These are phyloP conservation scores for Hydrotaea cyrtoneurina DNA, from an alignment of 2,888 invertebrate species.

Conservation along the genomic window DNA sequence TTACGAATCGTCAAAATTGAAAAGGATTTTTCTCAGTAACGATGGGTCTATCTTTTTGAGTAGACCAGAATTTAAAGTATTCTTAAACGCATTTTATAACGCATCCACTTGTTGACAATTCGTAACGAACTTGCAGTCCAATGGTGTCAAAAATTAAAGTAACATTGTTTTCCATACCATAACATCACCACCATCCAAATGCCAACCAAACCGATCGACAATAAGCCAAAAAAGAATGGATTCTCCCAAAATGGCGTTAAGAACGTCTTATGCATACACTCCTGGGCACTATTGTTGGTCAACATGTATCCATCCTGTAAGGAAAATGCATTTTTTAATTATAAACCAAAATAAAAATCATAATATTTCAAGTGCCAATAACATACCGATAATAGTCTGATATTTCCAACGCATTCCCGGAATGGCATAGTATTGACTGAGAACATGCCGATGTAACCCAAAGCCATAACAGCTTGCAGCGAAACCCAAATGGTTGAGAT, in stretches of 20 bases:
- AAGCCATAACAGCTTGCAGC: slow-evolving; percentile 79
- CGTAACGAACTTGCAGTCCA: too few species aligned
- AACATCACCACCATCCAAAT: slow-evolving; percentile 80
- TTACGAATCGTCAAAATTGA: too few species aligned
- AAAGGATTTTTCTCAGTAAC: too few species aligned
- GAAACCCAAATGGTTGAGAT: slow-evolving; percentile 80
- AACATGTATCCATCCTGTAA: slow-evolving; percentile 77
- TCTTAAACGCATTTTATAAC: too few species aligned
- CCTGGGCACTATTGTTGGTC: slow-evolving; percentile 77
- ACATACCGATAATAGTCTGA: slow-evolving; percentile 76
- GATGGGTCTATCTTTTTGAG: too few species aligned
- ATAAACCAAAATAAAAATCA: not conserved
- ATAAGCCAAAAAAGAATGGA: slow-evolving; percentile 78
- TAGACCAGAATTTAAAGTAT: too few species aligned
- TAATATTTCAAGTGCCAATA: not conserved
- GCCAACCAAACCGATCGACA: slow-evolving; percentile 78
- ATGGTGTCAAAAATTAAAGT: too few species aligned
- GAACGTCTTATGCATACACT: slow-evolving; percentile 79
- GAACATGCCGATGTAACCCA: slow-evolving; percentile 80
- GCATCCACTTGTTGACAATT: too few species aligned
- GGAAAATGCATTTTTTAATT: not conserved
- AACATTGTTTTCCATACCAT: slow-evolving; percentile 73
- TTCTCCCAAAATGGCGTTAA: slow-evolving; percentile 80
- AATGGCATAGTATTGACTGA: slow-evolving; percentile 79
- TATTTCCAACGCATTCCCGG: slow-evolving; percentile 77